A percentile compares a stretch with the other conserved stretches of the same genome.
Evolutionary conservation across 2,888 invertebrate species (phyloP).

Genomic region (Drosophila dives): DNA sequence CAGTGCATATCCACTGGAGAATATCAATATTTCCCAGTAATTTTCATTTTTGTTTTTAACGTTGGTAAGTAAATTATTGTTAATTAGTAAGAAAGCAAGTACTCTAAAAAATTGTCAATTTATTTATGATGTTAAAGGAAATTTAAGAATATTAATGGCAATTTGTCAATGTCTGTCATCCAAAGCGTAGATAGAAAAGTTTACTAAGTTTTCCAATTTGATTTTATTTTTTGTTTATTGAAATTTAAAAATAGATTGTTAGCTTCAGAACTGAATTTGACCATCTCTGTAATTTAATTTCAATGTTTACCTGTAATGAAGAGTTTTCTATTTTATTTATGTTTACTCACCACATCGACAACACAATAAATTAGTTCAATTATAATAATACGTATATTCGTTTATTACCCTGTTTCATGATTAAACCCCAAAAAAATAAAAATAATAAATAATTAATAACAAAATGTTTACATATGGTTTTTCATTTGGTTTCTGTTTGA

Average conservation of each 20-base stretch:
- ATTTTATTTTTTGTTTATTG: background rate
- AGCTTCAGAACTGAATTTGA: background rate
- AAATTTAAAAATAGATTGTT: constrained; percentile 1
- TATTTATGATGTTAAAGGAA: background rate
- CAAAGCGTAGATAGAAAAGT: background rate
- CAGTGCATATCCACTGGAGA: background rate
- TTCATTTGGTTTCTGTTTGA: constrained; percentile 26
- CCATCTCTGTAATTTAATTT: background rate
- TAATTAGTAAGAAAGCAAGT: background rate
- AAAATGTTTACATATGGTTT: constrained; percentile 50
- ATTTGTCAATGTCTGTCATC: background rate
- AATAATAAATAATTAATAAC: constrained; percentile 42
- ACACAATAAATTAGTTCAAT: constrained; percentile 30
- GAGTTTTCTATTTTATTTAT: background rate
- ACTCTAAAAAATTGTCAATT: background rate
- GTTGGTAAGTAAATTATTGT: background rate
- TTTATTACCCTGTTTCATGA: constrained; percentile 72
- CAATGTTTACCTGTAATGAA: background rate
- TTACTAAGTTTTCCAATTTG: background rate
- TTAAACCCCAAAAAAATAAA: constrained; percentile 55
- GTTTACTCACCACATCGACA: constrained; percentile 29
- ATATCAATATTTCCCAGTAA: background rate
- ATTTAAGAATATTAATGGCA: background rate
- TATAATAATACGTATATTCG: constrained; percentile 68
- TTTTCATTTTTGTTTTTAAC: background rate